Evolutionary conservation across 2,797 vertebrate genomes (phyloP).

Genomic region (Melanotaenia boesemani): DNA sequence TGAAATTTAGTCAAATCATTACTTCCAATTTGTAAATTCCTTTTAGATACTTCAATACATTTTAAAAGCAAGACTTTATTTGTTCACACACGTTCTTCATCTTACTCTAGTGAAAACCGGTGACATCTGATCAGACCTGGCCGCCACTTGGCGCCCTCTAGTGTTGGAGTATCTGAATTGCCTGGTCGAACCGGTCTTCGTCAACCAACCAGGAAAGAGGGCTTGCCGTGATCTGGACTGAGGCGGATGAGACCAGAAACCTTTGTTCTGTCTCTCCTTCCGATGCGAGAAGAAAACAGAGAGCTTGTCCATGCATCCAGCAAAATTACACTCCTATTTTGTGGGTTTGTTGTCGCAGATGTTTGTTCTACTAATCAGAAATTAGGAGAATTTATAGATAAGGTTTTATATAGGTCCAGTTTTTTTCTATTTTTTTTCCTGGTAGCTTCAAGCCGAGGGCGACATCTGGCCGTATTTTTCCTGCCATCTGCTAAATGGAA

Average conservation of each 20-base stretch:
- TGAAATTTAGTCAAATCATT: no score
- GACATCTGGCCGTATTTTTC: slow-evolving; percentile 42
- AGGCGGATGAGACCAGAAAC: slow-evolving; percentile 82
- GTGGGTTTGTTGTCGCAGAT: slow-evolving; percentile 20
- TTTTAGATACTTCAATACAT: no score
- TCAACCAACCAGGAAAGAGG: slow-evolving; percentile 83
- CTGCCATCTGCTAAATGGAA: slow-evolving; percentile 77
- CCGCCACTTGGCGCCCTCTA: slow-evolving; percentile 46
- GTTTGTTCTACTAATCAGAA: slow-evolving; percentile 25
- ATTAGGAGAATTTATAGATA: slow-evolving; percentile 30
- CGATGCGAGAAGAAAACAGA: slow-evolving; percentile 40
- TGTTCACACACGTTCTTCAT: no score
- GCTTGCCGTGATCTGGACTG: slow-evolving; percentile 80
- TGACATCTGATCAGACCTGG: background rate
- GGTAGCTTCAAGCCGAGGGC: slow-evolving; percentile 53
- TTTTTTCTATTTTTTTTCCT: background rate
- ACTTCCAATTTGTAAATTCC: no score
- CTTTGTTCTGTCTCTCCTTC: slow-evolving; percentile 75
- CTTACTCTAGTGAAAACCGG: background rate
- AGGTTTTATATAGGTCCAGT: slow-evolving; percentile 6
- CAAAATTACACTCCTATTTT: slow-evolving; percentile 5
- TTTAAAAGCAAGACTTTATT: no score
- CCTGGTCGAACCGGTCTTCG: slow-evolving; percentile 72
- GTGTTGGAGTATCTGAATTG: background rate
- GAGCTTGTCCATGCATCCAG: slow-evolving; percentile 29